These are phyloP conservation scores for Oryzaephilus surinamensis DNA, from an alignment of 1,140 invertebrate species.

Conservation along the genomic window DNA sequence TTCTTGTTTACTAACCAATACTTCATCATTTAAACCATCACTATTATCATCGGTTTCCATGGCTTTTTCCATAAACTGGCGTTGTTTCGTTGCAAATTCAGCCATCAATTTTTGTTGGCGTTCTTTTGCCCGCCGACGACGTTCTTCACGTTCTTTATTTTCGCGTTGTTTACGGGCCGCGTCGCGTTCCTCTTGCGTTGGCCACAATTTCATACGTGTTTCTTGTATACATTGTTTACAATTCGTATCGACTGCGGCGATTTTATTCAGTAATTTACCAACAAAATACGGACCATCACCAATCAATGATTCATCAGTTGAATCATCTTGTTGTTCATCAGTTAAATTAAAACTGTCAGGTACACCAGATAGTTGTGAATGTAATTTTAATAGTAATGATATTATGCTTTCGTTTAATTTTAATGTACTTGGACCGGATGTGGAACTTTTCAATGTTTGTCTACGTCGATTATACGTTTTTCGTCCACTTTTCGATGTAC, in stretches of 20 bases:
- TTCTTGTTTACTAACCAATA: slow-evolving; percentile 41
- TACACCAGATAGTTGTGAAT: slow-evolving; percentile 76
- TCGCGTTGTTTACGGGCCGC: slow-evolving; percentile 61
- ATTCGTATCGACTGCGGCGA: slow-evolving; percentile 56
- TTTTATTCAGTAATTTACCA: slow-evolving; percentile 60
- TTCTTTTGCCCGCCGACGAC: slow-evolving; percentile 72
- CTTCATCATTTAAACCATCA: slow-evolving; percentile 5
- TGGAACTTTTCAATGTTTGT: not conserved
- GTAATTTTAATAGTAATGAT: slow-evolving; percentile 82
- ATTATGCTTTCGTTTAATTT: slow-evolving; percentile 83
- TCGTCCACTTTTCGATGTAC: slow-evolving; percentile 32
- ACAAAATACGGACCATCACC: slow-evolving; percentile 86
- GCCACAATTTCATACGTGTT: slow-evolving; percentile 63
- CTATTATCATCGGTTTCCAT: slow-evolving; percentile 50
- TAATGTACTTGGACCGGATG: slow-evolving; percentile 34
- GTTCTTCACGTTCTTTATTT: slow-evolving; percentile 65
- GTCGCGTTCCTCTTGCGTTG: slow-evolving; percentile 63
- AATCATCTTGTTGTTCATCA: slow-evolving; percentile 32
- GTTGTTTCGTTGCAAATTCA: slow-evolving; percentile 84
- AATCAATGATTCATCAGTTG: slow-evolving; percentile 36
- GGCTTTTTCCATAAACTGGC: slow-evolving; percentile 80
- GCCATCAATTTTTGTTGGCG: slow-evolving; percentile 85
- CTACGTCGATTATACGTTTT: not conserved
- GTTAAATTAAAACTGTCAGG: slow-evolving; percentile 65
- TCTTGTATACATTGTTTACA: slow-evolving; percentile 44